A percentile compares a stretch with the other conserved stretches of the same genome.
Conservation (phyloP, 1,140 invertebrate genomes). For the Onthophagus taurus region DNA sequence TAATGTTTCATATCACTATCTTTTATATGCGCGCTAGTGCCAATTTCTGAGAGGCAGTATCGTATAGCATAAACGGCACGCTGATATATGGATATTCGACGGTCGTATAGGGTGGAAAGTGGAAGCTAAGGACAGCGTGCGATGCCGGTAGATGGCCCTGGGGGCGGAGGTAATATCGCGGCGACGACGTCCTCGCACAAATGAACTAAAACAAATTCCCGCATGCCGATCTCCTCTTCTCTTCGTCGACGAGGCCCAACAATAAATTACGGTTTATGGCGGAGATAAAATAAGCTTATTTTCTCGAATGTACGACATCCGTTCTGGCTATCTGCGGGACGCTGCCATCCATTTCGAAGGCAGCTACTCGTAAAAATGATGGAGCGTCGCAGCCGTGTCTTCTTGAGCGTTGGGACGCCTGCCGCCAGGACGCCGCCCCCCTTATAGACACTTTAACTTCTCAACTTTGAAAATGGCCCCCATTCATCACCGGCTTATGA, state of each 20-base stretch:
- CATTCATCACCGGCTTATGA: neutral
- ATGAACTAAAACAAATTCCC: no score
- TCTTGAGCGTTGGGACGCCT: neutral
- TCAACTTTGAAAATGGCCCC: neutral
- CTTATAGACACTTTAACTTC: constrained; percentile 6
- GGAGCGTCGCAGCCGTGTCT: constrained; percentile 9
- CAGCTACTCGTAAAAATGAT: constrained; percentile 21
- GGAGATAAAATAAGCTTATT: constrained; percentile 36
- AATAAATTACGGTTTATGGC: constrained; percentile 35
- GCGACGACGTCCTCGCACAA: no score
- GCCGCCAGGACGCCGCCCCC: neutral
- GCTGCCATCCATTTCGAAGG: constrained; percentile 23
- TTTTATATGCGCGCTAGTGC: constrained; percentile 29
- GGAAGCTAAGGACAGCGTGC: constrained; percentile 19
- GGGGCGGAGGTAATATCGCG: constrained; percentile 20
- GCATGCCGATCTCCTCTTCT: no score
- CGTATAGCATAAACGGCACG: constrained; percentile 25
- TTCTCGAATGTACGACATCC: constrained; percentile 36
- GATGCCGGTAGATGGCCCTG: constrained; percentile 18
- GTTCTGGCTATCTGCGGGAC: constrained; percentile 34
- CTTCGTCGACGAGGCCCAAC: constrained; percentile 14
- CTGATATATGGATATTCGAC: constrained; percentile 22
- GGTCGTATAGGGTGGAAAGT: constrained; percentile 22
- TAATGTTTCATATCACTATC: constrained; percentile 30
- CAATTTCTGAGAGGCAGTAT: constrained; percentile 26